Evolutionary conservation across 2,113 vertebrate genomes (phyloP), one percentile per base, ranked within the genome.

Genomic region (Amazona vittata): DNA sequence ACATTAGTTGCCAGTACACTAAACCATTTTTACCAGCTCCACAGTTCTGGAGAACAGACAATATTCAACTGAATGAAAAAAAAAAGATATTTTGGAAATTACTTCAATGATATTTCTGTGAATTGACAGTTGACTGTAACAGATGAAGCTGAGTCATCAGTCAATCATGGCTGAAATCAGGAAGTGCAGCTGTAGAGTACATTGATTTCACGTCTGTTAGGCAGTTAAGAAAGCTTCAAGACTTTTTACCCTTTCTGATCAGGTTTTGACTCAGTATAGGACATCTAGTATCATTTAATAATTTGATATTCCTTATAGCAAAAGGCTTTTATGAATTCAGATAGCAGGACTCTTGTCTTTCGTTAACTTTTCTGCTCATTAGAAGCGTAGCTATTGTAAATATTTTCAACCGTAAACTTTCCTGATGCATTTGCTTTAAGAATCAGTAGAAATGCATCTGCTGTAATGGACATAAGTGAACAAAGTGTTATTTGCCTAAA

Each of bases 91-190:
- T 90, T 83, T 90, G 53, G 76, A 92, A 95, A 77, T 83, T 83
- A 86, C 24, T 93, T 90, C 64, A 81, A n/a, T 74, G 37, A 68
- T 86, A 92, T 92, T 95, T 95, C 68, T 90, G 64, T 92, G 94
- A 94, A 86, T n/a, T 46, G 60, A 67, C n/a, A 83, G 24, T 76
- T 83, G 68, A 74, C 25, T 57, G 15, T 69, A 83, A 92, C 24
- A 93, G 71, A 94, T 74, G 89, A 94, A 92, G 76, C 24, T 94
- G 83, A 96, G 41, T 96, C 92, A 90, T 69, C 82, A 89, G 73
- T 53, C 89, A 95, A 3, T 65, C 67, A 62, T 26, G 24, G 49
- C 21, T 90, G 90, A 88, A 83, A 93, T 67, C 55, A 68, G 41
- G 19, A 91, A 95, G 28, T 33, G 24, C 74, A 89, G 87, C 60